Percentiles rank a stretch among this genome's conserved stretches.
Evolutionary conservation across 2,888 invertebrate species (phyloP).

Genomic region (Brassicogethes aeneus): DNA sequence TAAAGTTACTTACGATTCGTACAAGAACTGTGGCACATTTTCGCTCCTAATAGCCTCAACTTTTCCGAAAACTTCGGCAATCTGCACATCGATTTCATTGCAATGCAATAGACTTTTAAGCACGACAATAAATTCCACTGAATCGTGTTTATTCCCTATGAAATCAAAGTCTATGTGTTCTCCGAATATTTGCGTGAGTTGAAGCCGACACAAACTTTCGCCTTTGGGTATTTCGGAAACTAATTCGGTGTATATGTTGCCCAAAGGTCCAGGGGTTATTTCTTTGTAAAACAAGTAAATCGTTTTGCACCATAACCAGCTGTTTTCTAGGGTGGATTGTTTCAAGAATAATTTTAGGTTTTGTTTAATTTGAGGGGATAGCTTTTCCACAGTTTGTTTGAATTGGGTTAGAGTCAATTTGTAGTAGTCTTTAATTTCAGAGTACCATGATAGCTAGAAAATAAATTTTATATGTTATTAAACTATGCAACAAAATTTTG

Average conservation of each 20-base stretch:
- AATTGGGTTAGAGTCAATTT: slow-evolving; percentile 27
- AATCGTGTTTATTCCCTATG: slow-evolving; percentile 20
- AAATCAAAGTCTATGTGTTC: slow-evolving; percentile 23
- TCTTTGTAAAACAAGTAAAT: slow-evolving; percentile 23
- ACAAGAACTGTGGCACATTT: slow-evolving; percentile 24
- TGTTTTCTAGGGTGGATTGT: slow-evolving; percentile 17
- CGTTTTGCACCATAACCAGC: slow-evolving; percentile 29
- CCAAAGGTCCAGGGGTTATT: slow-evolving; percentile 15
- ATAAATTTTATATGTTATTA: no score
- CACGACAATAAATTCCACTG: slow-evolving; percentile 24
- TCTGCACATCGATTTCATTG: slow-evolving; percentile 32
- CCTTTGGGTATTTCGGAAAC: slow-evolving; percentile 3
- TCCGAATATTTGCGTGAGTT: slow-evolving; percentile 31
- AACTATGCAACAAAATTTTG: no score
- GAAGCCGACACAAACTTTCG: slow-evolving; percentile 17
- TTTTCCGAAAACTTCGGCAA: slow-evolving; percentile 30
- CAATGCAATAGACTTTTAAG: slow-evolving; percentile 26
- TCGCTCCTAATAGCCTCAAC: slow-evolving; percentile 25
- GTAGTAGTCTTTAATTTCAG: slow-evolving; percentile 25
- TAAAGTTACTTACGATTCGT: slow-evolving; percentile 17
- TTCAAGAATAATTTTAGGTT: slow-evolving; percentile 22
- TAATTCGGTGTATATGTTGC: slow-evolving; percentile 19
- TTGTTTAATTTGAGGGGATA: slow-evolving; percentile 20
- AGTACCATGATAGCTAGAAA: slow-evolving; percentile 36
- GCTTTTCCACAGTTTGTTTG: slow-evolving; percentile 21